Base-by-base conservation (phyloP, 2,113 vertebrate genomes). In the Plecotus auritus region DNA sequence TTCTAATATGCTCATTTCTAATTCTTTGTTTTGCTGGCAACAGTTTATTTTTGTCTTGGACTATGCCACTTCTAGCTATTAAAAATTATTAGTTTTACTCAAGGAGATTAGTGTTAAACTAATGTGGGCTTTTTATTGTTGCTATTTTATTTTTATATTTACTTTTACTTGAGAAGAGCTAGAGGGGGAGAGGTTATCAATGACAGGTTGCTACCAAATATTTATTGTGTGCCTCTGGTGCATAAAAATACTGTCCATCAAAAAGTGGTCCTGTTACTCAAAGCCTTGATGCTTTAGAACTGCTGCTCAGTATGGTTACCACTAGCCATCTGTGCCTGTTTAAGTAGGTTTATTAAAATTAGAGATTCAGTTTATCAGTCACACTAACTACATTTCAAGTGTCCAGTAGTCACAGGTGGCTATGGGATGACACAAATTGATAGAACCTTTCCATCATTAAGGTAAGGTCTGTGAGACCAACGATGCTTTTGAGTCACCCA, bases 1-100 rank as follows among this genome's bases (percentile, higher is more conserved):
- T 99, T 99, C 98, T 99, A 98, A 95, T 93, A 96, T 85, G 96
- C 47, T 97, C 96, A 97, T 98, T 97, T 59, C 88, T 88, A 89
- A 96, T 97, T 97, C 61, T 87, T 97, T 91, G 59, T 82, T 96
- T 70, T 94, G 69, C 70, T 94, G 74, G 42, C 32, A 66, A 94
- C 86, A 35, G 80, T 94, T 81, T 70, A 40, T 84, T 87, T 61
- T 45, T 67, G 56, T 76, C 59, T 94, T 73, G 77, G 37, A 37
- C 47, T 72, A 0, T 85, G 61, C 80, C 67, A 35, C 40, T 72
- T 40, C 40, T 56, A 4, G 45, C 32, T 66, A 82, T 85, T 92
- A 83, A 96, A 93, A 95, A 59, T 77, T 32, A 77, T 2, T 73
- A n/a, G 69, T 35, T 96, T 49, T n/a, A 54, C 54, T 95, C 37